Percentiles rank a stretch among this genome's conserved stretches.
Conservation (phyloP, 2,888 invertebrate species). For the Pandemis heparana region DNA sequence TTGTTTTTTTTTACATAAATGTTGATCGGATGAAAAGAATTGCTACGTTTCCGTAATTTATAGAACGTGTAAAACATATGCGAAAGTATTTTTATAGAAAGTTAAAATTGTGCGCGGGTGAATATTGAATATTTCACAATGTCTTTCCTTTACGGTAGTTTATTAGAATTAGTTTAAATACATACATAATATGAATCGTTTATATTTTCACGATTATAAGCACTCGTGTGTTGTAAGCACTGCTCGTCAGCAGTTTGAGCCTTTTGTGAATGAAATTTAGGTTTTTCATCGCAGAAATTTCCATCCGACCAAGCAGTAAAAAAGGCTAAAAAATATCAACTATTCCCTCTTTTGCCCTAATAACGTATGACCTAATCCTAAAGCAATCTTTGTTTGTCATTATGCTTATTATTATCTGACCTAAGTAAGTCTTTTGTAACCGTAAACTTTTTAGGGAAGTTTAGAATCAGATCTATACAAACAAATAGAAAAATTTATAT, state of each 20-base stretch:
- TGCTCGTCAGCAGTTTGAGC: conserved; percentile 18
- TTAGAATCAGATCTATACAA: too few relatives aligned
- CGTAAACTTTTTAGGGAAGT: too few relatives aligned
- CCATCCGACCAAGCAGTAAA: background rate
- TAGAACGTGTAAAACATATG: conserved; percentile 18
- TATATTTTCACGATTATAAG: conserved; percentile 7
- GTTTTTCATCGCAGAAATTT: background rate
- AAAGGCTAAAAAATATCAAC: too few relatives aligned
- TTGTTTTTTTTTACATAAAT: background rate
- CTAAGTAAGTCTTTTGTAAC: too few relatives aligned
- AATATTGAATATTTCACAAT: conserved; percentile 53
- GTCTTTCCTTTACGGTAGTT: conserved; percentile 47
- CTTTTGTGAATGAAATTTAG: background rate
- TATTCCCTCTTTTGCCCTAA: too few relatives aligned
- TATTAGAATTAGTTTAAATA: conserved; percentile 23
- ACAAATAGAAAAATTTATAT: too few relatives aligned
- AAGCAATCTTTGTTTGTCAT: too few relatives aligned
- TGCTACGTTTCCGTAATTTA: background rate
- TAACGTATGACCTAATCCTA: too few relatives aligned
- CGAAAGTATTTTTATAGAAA: conserved; percentile 64
- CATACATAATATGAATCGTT: conserved; percentile 15
- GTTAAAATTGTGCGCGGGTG: conserved; percentile 51
- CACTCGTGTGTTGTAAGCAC: conserved; percentile 31
- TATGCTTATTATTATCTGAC: too few relatives aligned
- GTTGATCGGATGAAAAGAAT: background rate